These are phyloP conservation scores for Cyprinodon tularosa DNA, from an alignment of 2,113 vertebrate species.

Conservation along the genomic window DNA sequence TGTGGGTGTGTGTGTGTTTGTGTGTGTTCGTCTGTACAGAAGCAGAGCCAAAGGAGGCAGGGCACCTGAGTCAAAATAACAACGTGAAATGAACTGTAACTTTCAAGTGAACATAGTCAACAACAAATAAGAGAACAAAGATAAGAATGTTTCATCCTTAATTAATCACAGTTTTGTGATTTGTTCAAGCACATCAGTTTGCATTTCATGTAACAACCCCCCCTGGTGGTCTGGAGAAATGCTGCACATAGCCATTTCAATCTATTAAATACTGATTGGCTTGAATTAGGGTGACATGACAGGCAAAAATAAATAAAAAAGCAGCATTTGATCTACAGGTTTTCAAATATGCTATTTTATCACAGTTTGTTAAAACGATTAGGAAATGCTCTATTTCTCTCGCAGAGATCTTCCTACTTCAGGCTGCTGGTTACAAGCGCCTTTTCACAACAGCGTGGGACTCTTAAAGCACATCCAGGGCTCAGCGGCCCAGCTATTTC, in stretches of 20 bases:
- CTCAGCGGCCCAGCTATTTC: conserved; percentile 64
- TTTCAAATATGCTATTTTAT: conserved; percentile 46
- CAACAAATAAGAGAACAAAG: conserved; percentile 73
- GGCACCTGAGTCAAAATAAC: conserved; percentile 58
- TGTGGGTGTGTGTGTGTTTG: conserved; percentile 28
- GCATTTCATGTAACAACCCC: conserved; percentile 63
- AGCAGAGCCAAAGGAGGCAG: conserved; percentile 65
- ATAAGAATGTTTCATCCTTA: conserved; percentile 57
- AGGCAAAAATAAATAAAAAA: background rate
- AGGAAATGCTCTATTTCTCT: conserved; percentile 33
- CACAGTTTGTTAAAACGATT: conserved; percentile 20
- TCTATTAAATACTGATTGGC: background rate
- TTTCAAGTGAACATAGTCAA: conserved; percentile 69
- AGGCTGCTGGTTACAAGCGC: conserved; percentile 17
- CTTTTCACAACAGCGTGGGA: conserved; percentile 59
- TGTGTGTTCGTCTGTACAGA: conserved; percentile 5
- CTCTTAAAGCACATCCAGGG: conserved; percentile 60
- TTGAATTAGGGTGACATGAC: background rate
- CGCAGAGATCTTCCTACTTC: conserved; percentile 21
- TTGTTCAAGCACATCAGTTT: conserved; percentile 60
- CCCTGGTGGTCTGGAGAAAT: conserved; percentile 67
- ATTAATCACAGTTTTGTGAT: conserved; percentile 60
- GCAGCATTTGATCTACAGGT: conserved; percentile 35
- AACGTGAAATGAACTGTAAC: conserved; percentile 56
- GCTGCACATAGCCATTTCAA: conserved; percentile 20